phyloP scores from a whole-genome alignment of 2,888 invertebrate genomes.

The Tachystola acroxantha region DNA sequence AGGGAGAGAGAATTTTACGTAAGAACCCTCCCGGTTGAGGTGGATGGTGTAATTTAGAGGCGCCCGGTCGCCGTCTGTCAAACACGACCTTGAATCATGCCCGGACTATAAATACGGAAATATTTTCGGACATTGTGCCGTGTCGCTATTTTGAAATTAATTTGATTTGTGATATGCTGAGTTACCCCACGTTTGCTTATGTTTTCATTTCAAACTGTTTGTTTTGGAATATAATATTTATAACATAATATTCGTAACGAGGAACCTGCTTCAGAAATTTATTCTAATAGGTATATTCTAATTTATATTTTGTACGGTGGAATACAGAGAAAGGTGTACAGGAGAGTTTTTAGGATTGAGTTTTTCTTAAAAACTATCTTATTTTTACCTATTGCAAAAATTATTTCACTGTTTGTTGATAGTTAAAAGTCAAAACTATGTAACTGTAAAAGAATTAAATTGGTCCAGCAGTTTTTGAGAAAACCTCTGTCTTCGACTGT shows the following conservation, averaged over 20 bases:
- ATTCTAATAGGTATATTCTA: neutral
- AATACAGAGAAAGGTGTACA: too few relatives aligned
- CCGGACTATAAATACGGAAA: conserved; percentile 72
- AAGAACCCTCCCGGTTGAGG: conserved; percentile 42
- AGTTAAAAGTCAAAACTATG: too few relatives aligned
- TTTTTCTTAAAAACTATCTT: too few relatives aligned
- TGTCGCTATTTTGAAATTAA: conserved; percentile 42
- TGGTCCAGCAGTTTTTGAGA: too few relatives aligned
- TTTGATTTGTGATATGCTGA: conserved; percentile 37
- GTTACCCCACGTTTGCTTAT: neutral
- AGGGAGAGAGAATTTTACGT: conserved; percentile 51
- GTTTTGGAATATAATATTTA: neutral
- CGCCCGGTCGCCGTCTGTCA: conserved; percentile 56
- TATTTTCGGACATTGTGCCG: conserved; percentile 55
- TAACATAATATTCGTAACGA: neutral
- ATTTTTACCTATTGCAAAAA: too few relatives aligned
- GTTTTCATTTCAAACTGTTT: neutral
- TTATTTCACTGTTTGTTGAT: too few relatives aligned
- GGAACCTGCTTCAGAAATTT: neutral
- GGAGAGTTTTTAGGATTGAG: too few relatives aligned
- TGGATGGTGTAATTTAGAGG: conserved; percentile 47
- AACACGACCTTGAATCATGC: conserved; percentile 64
- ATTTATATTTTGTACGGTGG: neutral
- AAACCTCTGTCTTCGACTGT: too few relatives aligned
- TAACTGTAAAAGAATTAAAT: too few relatives aligned